Base-by-base conservation (phyloP, 1,140 invertebrate genomes). In the Achroia grisella region DNA sequence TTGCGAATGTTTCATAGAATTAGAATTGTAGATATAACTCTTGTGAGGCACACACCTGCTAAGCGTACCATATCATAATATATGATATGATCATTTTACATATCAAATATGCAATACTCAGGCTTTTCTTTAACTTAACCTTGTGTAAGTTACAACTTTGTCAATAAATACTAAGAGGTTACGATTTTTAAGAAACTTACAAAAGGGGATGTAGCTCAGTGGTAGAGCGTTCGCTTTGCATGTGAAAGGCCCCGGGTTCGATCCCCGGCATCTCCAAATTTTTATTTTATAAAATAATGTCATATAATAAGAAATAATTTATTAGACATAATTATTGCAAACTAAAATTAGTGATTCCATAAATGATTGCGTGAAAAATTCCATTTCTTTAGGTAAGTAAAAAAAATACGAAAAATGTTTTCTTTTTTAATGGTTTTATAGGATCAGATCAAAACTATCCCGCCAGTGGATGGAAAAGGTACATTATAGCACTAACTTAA, bases 161-260 rank as follows among this genome's bases (percentile, higher is more conserved):
- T 23, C 17, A 23, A 2, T 23, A 23, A n/a, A 11, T 34, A 2
- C 6, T 5, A 35, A 14, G 33, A 9, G 9, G 9, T 37, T 37
- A 37, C 13, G 8, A 17, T 3, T 37, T 37, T 37, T 15, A 15
- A 15, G 1, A 6, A 14, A 2, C 8, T 8, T 13, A 9, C 12
- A 29, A 28, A 8, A 14, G 85, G 86, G 82, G 80, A 88, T 87
- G 84, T 86, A 86, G 87, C 79, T 87, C 87, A 89, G 87, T 88
- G 93, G 93, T 94, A 94, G 93, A 94, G 93, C 93, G 92, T 93
- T 93, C 92, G 93, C 92, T 94, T 94, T 93, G 93, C 93, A 94
- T 94, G 92, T 93, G 92, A 93, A 92, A 93, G 92, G 92, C 90
- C 92, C 91, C 90, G 91, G 92, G 91, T 93, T 93, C 92, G 90